Evolutionary conservation across 1,140 invertebrate species (phyloP).

Genomic region (Drosophila melanica): DNA sequence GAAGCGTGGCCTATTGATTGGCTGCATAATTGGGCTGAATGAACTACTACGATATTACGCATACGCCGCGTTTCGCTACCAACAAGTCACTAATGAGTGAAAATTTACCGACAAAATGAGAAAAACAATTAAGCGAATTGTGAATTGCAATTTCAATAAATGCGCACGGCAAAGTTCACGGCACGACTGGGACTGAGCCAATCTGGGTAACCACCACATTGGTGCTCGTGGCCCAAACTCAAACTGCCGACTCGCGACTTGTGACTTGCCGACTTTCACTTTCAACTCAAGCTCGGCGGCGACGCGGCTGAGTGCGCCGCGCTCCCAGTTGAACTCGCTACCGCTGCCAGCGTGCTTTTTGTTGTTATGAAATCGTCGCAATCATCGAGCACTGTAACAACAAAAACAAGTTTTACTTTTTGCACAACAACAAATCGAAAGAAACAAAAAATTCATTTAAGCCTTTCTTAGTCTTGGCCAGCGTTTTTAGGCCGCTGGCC

Average conservation of each 20-base stretch:
- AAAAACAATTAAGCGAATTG: constrained; percentile 69
- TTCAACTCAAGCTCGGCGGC: constrained; percentile 51
- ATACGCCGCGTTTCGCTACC: constrained; percentile 28
- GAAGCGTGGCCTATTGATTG: constrained; percentile 30
- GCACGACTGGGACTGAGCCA: constrained; percentile 24
- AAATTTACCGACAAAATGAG: constrained; percentile 63
- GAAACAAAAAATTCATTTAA: constrained; percentile 24
- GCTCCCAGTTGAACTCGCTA: constrained; percentile 40
- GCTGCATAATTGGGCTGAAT: constrained; percentile 31
- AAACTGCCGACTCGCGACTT: constrained; percentile 24
- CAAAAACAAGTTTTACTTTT: constrained; percentile 63
- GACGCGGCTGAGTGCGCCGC: constrained; percentile 36
- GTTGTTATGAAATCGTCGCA: constrained; percentile 66
- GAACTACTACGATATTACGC: constrained; percentile 57
- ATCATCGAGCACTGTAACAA: constrained; percentile 56
- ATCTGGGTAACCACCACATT: constrained; percentile 46
- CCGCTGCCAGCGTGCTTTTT: constrained; percentile 37
- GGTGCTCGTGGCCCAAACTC: constrained; percentile 50
- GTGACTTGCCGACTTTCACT: constrained; percentile 66
- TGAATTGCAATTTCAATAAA: constrained; percentile 75
- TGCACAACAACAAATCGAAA: constrained; percentile 46
- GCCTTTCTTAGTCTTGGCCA: constrained; percentile 35
- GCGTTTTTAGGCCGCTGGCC: constrained; percentile 70
- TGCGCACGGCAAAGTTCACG: constrained; percentile 69
- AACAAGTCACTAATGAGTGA: constrained; percentile 66